phyloP scores from a whole-genome alignment of 1,140 invertebrate genomes.

The Euwallacea similis region DNA sequence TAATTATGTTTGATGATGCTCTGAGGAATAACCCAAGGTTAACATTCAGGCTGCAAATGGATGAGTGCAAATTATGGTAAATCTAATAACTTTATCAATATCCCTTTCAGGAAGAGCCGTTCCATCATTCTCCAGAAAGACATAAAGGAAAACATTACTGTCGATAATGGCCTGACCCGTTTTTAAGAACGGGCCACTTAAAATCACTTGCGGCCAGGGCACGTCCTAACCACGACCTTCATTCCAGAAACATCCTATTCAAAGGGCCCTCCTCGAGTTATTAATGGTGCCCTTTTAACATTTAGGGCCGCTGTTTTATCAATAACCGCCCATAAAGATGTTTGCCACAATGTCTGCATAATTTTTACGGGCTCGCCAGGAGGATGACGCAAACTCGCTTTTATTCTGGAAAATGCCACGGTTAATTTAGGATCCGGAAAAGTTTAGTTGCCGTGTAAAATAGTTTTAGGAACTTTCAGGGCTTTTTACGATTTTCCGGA shows the following conservation, averaged over 20 bases:
- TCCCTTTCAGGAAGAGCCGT: too few species aligned
- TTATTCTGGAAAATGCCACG: neutral
- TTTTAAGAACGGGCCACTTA: slow-evolving; percentile 32
- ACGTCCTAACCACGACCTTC: slow-evolving; percentile 18
- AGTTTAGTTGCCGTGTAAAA: too few species aligned
- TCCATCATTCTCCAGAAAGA: slow-evolving; percentile 14
- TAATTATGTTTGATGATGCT: too few species aligned
- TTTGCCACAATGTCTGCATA: slow-evolving; percentile 8
- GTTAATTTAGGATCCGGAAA: neutral
- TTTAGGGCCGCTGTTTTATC: slow-evolving; percentile 30
- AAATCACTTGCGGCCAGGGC: slow-evolving; percentile 32
- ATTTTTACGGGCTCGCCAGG: neutral
- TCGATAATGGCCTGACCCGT: slow-evolving; percentile 27
- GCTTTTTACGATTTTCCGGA: too few species aligned
- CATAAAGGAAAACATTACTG: slow-evolving; percentile 31
- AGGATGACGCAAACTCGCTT: neutral
- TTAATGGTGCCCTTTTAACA: slow-evolving; percentile 33
- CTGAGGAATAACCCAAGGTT: too few species aligned
- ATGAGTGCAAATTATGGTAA: neutral
- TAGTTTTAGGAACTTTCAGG: too few species aligned
- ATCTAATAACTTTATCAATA: slow-evolving; percentile 6
- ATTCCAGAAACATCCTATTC: slow-evolving; percentile 29
- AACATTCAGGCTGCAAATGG: too few species aligned
- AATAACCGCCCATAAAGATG: slow-evolving; percentile 23
- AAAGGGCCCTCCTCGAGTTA: slow-evolving; percentile 24